Base-by-base conservation (phyloP, 2,888 invertebrate species). In the Scrobipalpa costella region DNA sequence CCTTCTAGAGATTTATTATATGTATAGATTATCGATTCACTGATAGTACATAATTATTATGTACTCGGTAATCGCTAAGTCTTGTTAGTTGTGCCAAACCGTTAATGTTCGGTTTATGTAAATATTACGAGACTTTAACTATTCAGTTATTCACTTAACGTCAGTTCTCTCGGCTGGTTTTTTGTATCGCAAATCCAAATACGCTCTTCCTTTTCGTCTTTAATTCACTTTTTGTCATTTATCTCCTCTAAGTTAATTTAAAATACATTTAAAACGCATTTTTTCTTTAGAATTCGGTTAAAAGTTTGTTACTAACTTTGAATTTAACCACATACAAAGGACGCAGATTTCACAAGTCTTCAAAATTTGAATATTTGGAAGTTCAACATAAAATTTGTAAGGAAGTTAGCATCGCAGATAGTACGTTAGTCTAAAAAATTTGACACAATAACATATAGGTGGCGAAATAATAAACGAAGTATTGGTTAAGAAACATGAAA, bases 61-160 rank as follows among this genome's bases (percentile, higher is more conserved):
- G n/a, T n/a, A n/a, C n/a, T n/a, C n/a, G n/a, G 19, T 5, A 27
- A 49, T 70, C 80, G 81, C 81, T 72, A 19, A 49, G 69, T 68
- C 74, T 70, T 73, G 44, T 78, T 65, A 77, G 75, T 83, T 79
- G 69, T 62, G 68, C 80, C 85, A 78, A 66, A 63, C 71, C 75
- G 79, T 81, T 89, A 90, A 90, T 90, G 90, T 85, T 81, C 85
- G 78, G 81, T 90, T 89, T 89, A 90, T 90, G 90, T 84, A 82
- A 90, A 90, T 90, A 85, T 86, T 84, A 88, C 81, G 90, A 88
- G 88, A 86, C 84, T 89, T 89, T 90, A 89, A 90, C 88, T 88
- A 89, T 90, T 89, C 88, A 86, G 89, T 90, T 89, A 89, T 88
- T 88, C 88, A 88, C 86, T 88, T 88, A 88, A 80, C 85, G 84